Percentiles rank a stretch among this genome's conserved stretches.
Evolutionary conservation across 2,113 vertebrate genomes (phyloP).

Genomic region (Phaethon lepturus): DNA sequence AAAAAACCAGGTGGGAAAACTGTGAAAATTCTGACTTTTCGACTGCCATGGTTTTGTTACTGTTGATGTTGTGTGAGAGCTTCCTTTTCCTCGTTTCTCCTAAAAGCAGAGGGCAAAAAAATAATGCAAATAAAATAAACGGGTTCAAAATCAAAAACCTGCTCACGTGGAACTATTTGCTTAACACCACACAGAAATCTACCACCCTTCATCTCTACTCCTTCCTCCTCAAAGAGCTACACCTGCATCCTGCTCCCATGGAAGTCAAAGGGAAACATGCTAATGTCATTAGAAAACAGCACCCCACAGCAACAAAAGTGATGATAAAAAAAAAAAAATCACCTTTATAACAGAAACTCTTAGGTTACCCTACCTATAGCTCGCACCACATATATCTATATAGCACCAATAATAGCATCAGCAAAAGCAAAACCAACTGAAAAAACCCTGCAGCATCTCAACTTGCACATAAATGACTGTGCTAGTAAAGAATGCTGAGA

Average conservation of each 20-base stretch:
- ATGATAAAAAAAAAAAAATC: not conserved
- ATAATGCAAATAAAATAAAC: not conserved
- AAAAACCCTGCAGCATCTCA: not conserved
- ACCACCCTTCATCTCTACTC: not conserved
- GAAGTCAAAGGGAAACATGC: not conserved
- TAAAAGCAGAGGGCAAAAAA: not conserved
- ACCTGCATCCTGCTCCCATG: not conserved
- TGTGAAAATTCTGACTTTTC: not conserved
- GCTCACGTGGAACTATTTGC: not conserved
- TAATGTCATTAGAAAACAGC: not conserved
- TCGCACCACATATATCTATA: not conserved
- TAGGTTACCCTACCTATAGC: not conserved
- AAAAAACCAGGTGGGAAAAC: not conserved
- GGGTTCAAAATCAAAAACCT: not conserved
- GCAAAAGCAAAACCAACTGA: not conserved
- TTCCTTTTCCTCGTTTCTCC: not conserved
- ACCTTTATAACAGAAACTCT: not conserved
- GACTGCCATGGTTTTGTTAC: accelerated
- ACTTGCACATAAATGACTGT: not conserved
- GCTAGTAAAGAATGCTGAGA: not conserved
- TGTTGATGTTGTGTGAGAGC: not conserved
- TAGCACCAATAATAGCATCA: not conserved
- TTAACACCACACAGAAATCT: not conserved
- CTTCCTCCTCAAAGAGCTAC: not conserved
- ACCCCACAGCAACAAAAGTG: accelerated